Base-by-base conservation (phyloP, 2,888 invertebrate genomes). In the Pantelozetes paolii region DNA sequence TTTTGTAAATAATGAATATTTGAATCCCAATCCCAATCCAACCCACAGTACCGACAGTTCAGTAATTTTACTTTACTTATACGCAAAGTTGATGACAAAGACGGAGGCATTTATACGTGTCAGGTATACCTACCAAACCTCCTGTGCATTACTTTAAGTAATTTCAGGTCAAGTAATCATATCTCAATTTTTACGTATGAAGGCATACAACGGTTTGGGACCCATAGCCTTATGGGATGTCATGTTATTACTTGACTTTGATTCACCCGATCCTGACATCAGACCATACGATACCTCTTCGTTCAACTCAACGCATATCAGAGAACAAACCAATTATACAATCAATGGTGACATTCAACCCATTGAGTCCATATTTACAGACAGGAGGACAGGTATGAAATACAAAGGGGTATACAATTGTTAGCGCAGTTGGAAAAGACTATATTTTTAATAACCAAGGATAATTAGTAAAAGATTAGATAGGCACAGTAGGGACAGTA, bases 91-190 rank as follows among this genome's bases (percentile, higher is more conserved):
- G 85, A 87, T 45, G 80, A 89, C 26, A 86, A 87, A 8, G 90
- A 90, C 79, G 86, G 92, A 72, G 95, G 94, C 5, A 86, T 89
- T 71, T 96, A 96, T 83, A 89, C 89, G 8, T 96, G 96, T 81
- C 90, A 91, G 23, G 73, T n/a, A n/a, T n/a, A n/a, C n/a, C n/a
- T n/a, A n/a, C n/a, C n/a, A n/a, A n/a, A n/a, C n/a, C n/a, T n/a
- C n/a, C n/a, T n/a, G n/a, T n/a, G n/a, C n/a, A n/a, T n/a, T n/a
- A n/a, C n/a, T n/a, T n/a, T n/a, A n/a, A n/a, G n/a, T n/a, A n/a
- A n/a, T n/a, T n/a, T n/a, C 30, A 40, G 13, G 6, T 40, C 6
- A 40, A 23, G 18, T 18, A 18, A 32, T 28, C 9, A 11, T 30
- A 54, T 30, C 13, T 11, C 42, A 32, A 40, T 57, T 28, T 72